Conservation (phyloP, 2,113 vertebrate genomes). For the Leptobrachium leishanense region DNA sequence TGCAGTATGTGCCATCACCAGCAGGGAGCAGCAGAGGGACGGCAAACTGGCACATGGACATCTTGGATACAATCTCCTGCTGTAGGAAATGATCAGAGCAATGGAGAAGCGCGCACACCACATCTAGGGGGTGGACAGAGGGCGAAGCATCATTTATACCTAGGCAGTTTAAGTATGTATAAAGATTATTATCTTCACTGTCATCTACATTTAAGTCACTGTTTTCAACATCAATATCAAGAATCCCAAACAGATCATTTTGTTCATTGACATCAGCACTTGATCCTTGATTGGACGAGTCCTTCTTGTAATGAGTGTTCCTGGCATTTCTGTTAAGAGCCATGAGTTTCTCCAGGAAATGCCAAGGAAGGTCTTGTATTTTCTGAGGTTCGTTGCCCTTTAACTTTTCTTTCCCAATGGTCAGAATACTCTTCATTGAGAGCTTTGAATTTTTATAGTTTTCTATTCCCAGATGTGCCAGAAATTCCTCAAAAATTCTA, state of each 20-base stretch:
- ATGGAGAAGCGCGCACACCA: constrained; percentile 68
- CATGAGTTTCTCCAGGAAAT: constrained; percentile 60
- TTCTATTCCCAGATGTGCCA: constrained; percentile 1
- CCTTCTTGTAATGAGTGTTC: constrained; percentile 47
- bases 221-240: not conserved
- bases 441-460: constrained; percentile 7
- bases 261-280: not conserved
- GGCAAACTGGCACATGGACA: constrained; percentile 74
- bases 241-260: not conserved
- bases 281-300: not conserved
- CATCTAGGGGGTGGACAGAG: constrained; percentile 68
- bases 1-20: constrained; percentile 56
- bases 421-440: constrained; percentile 1
- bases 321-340: constrained; percentile 57
- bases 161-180: too few species aligned
- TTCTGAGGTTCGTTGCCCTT: not conserved
- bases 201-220: not conserved
- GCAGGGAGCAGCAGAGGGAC: constrained; percentile 77
- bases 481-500: not conserved
- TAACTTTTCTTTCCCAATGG: not conserved
- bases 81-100: constrained; percentile 71
- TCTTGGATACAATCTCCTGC: constrained; percentile 64
- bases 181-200: too few species aligned
- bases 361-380: not conserved
- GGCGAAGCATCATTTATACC: too few species aligned